Evolutionary conservation across 2,797 vertebrate species (phyloP).

Genomic region (Limnodromus scolopaceus): DNA sequence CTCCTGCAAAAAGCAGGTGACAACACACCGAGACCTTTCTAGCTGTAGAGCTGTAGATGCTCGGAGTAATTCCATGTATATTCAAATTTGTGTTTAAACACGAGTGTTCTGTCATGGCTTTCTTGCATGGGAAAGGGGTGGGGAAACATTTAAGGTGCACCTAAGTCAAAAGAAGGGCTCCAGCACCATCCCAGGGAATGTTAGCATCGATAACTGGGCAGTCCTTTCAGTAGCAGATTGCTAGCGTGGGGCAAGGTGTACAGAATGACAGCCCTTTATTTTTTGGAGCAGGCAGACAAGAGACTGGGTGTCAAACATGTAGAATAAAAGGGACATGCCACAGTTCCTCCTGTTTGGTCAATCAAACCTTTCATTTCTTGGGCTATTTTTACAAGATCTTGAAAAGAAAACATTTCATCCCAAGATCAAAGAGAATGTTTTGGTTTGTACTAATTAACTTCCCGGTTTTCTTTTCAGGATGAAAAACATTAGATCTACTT

Average conservation of each 20-base stretch:
- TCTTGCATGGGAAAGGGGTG: neutral
- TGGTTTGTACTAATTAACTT: neutral
- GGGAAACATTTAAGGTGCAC: neutral
- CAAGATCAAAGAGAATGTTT: neutral
- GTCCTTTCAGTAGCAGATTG: neutral
- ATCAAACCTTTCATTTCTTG: neutral
- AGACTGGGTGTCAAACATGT: neutral
- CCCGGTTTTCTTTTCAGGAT: neutral
- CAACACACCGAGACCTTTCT: neutral
- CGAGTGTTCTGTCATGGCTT: neutral
- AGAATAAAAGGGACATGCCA: neutral
- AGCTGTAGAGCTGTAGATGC: neutral
- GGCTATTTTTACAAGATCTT: neutral
- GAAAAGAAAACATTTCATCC: neutral
- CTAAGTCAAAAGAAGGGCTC: neutral
- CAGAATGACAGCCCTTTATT: neutral
- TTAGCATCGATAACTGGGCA: neutral
- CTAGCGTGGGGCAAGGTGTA: neutral
- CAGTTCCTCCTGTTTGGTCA: neutral
- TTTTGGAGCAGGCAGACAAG: neutral
- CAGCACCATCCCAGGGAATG: neutral
- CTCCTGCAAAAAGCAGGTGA: neutral
- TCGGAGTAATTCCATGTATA: neutral
- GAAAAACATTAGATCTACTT: neutral
- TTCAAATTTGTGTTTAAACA: neutral